phyloP scores from a whole-genome alignment of 1,140 invertebrate species.

The Halesus radiatus region DNA sequence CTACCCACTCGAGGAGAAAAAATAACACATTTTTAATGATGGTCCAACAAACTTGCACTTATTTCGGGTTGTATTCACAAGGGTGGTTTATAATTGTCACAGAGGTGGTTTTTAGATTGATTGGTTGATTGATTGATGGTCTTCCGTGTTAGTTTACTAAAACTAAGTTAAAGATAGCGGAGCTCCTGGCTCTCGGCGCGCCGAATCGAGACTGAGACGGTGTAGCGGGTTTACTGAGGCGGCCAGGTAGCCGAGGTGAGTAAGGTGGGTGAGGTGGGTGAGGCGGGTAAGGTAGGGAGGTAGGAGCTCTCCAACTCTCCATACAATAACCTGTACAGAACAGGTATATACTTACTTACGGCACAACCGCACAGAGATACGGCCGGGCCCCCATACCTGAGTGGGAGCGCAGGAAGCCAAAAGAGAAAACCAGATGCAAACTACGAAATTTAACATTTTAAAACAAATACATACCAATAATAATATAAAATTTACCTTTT shows the following conservation, averaged over 20 bases:
- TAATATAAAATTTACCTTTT: too few relatives aligned
- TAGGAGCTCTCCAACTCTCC: conserved; percentile 40
- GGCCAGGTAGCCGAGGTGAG: background rate
- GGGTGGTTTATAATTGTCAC: conserved; percentile 12
- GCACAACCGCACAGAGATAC: conserved; percentile 15
- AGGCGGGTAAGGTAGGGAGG: background rate
- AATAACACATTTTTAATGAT: conserved; percentile 11
- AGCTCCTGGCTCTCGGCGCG: conserved; percentile 47
- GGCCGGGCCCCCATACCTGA: background rate
- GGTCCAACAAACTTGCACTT: background rate
- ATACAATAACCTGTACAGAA: conserved; percentile 55
- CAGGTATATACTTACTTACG: conserved; percentile 49
- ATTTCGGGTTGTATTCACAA: background rate
- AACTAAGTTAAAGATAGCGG: conserved; percentile 9
- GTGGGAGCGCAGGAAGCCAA: conserved; percentile 25
- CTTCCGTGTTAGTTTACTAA: conserved; percentile 19
- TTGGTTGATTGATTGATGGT: background rate
- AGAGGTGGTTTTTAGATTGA: background rate
- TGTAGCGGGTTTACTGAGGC: background rate
- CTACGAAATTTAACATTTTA: too few relatives aligned
- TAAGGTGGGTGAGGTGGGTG: conserved; percentile 25
- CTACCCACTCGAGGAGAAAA: background rate
- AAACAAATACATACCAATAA: too few relatives aligned
- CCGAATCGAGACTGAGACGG: conserved; percentile 53
- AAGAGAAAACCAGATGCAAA: conserved; percentile 24